Evolutionary conservation across 2,797 vertebrate species (phyloP), one percentile per base, ranked within the genome.

Genomic region (Vespertilio murinus): DNA sequence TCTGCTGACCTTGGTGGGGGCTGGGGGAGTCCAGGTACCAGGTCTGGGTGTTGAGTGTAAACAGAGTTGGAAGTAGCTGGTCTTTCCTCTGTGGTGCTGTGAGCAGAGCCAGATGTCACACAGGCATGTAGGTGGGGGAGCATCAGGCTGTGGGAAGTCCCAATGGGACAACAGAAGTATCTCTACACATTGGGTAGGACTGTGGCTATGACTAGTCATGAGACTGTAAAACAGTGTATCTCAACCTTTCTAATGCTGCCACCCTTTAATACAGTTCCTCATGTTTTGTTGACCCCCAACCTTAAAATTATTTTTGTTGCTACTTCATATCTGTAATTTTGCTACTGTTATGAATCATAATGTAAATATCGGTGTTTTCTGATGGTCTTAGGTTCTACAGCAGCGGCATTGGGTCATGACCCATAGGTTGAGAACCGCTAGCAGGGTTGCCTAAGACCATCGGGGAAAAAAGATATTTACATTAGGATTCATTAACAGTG

Each of bases 21-120:
- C 0, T 7, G 40, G 3, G 28, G 47, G 23, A 3, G 0, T 2
- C 12, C 42, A 70, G 11, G 64, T 20, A 7, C 13, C 22, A 17
- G 54, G 18, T 54, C 28, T 6, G 10, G 47, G 23, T 23, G 9
- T 1, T 54, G 80, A 38, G 8, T 25, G 23, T 40, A 25, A 47
- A 54, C 0, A 38, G 47, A 75, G 4, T 28, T 30, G 54, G 8
- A 9, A 64, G 54, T 12, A 61, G 49, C 54, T 54, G 1, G 1
- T 17, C 13, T 75, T 3, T 65, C 35, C 67, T 23, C 20, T 4
- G 2, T 25, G 7, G 23, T 90, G 45, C 16, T 0, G 5, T 16
- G 81, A 83, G 23, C 42, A 23, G 12, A 54, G 17, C 12, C 8
- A 1, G 75, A 28, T 28, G 14, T 18, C 6, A 82, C 71, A 17